phyloP scores from a whole-genome alignment of 2,888 invertebrate genomes.

The Cenopis cana region DNA sequence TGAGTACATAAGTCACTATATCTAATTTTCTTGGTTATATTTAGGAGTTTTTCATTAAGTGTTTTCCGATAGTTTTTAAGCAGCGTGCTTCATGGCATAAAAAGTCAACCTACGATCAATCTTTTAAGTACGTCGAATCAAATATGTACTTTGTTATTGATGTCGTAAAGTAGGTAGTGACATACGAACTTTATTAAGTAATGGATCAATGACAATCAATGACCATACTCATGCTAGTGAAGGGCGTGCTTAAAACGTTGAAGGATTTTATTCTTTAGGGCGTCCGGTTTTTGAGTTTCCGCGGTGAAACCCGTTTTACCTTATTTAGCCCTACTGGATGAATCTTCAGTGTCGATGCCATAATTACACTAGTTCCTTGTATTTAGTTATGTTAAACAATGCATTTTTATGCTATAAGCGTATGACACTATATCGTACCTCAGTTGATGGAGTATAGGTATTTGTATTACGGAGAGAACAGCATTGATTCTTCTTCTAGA shows the following conservation, averaged over 20 bases:
- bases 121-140: not conserved
- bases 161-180: not conserved
- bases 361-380: constrained; percentile 41
- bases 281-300: constrained; percentile 22
- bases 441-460: not conserved
- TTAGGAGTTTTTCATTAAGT: constrained; percentile 1
- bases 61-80: constrained; percentile 11
- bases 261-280: constrained; percentile 7
- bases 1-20: constrained; percentile 17
- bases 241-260: constrained; percentile 17
- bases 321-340: constrained; percentile 9
- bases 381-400: constrained; percentile 33
- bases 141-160: not conserved
- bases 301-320: constrained; percentile 22
- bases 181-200: constrained; percentile 6
- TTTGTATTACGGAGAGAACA: not conserved
- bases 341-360: constrained; percentile 36
- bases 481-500: not conserved
- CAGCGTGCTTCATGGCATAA: constrained; percentile 1
- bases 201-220: not conserved
- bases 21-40: not conserved
- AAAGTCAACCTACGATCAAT: not conserved
- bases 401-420: constrained; percentile 36
- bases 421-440: constrained; percentile 2
- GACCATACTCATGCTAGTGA: constrained; percentile 3